Conservation (phyloP, 2,113 vertebrate genomes). For the Centropus unirufus region DNA sequence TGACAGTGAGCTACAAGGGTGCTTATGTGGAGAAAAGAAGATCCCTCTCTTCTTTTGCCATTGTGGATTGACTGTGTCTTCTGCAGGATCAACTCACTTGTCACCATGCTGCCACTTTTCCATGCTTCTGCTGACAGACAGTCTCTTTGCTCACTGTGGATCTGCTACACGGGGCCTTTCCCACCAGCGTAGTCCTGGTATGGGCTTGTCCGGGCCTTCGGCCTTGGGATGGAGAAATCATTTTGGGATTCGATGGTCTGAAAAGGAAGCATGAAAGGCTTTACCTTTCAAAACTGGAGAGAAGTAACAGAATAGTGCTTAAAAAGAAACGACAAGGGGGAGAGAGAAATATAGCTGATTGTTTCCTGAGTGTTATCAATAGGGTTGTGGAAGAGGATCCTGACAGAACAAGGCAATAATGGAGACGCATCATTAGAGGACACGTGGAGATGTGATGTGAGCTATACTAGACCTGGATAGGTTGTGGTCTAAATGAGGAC, state of each 20-base stretch:
- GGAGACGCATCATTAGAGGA: neutral
- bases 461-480: neutral
- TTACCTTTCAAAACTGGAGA: neutral
- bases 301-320: neutral
- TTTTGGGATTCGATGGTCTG: conserved; percentile 39
- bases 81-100: neutral
- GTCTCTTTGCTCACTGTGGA: neutral
- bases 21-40: neutral
- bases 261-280: conserved; percentile 17
- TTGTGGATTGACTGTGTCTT: neutral
- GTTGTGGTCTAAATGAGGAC: neutral
- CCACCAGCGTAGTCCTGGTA: conserved; percentile 67
- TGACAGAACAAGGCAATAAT: neutral
- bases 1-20: neutral
- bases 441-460: neutral
- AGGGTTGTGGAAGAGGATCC: neutral
- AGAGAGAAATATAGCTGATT: neutral
- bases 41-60: neutral
- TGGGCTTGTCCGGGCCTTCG: conserved; percentile 54
- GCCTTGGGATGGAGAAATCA: conserved; percentile 74
- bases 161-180: conserved; percentile 44
- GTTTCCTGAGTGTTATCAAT: neutral
- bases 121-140: neutral
- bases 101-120: neutral
- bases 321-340: neutral